A percentile compares a stretch with the other conserved stretches of the same genome.
Evolutionary conservation across 1,140 invertebrate genomes (phyloP).

Genomic region (Philaenus spumarius): DNA sequence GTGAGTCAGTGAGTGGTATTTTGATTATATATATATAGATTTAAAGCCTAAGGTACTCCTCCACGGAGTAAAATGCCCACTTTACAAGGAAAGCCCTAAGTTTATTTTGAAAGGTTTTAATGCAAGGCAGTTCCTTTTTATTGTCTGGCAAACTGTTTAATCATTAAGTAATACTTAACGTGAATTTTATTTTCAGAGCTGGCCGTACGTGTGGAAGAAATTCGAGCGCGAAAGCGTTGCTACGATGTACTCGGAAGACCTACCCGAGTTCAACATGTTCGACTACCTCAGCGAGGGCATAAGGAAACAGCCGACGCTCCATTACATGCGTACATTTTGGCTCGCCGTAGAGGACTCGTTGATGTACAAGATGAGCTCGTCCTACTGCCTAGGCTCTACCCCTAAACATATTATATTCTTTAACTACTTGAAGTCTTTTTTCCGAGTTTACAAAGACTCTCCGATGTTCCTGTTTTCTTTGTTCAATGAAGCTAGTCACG

Average conservation of each 20-base stretch:
- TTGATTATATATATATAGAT: no score
- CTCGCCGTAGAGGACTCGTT: conserved; percentile 31
- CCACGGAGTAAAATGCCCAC: no score
- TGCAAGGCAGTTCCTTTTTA: no score
- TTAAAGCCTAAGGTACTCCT: no score
- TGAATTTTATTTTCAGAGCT: conserved; percentile 30
- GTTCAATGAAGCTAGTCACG: conserved; percentile 47
- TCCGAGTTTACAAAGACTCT: conserved; percentile 30
- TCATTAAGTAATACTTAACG: no score
- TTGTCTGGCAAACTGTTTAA: no score
- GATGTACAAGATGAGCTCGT: conserved; percentile 25
- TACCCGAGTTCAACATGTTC: conserved; percentile 38
- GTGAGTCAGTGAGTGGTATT: no score
- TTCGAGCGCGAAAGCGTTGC: conserved; percentile 36
- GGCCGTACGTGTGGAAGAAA: conserved; percentile 38
- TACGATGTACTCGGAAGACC: conserved; percentile 42
- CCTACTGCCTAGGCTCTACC: conserved; percentile 42
- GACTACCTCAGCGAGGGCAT: conserved; percentile 42
- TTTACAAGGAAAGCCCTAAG: no score
- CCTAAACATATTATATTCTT: conserved; percentile 46
- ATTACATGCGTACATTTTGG: conserved; percentile 42
- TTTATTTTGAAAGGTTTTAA: no score
- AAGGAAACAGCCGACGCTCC: conserved; percentile 40
- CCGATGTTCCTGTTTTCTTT: conserved; percentile 38
- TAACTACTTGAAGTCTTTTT: conserved; percentile 47